Base-by-base conservation (phyloP, 92 coral and sea anemone genomes). In the Siderastrea radians region DNA sequence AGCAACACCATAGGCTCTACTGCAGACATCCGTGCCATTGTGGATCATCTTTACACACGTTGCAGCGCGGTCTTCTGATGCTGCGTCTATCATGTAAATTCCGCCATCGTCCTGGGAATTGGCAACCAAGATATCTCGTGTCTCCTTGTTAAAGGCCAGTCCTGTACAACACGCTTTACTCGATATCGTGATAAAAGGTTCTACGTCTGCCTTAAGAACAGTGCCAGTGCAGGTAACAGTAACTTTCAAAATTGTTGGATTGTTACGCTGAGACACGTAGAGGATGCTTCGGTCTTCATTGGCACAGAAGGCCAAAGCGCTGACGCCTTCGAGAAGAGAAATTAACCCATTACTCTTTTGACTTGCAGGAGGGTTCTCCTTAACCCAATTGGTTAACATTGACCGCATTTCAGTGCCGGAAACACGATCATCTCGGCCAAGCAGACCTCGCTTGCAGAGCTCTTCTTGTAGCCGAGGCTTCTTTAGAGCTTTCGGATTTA, bases 401-500 rank as follows among this genome's bases (percentile, higher is more conserved):
- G 60, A 61, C 61, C 79, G 47, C 84, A 86, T 77, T 59, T 86
- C 46, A 78, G 85, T 62, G 6, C 78, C 85, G 13, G 84, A 43
- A 8, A 59, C 76, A 16, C 75, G 68, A 49, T 78, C 84, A 15
- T 67, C 85, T 64, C 17, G 77, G 14, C 57, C 77, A 2, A 86
- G 79, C 26, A 77, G 90, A 11, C 77, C 57, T 1, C 74, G 72
- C 57, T 86, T 78, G 77, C 68, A 9, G 57, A 66, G 79, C 79
- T 86, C 85, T 67, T 49, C 49, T 59, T 86, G 60, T 9, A 78
- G 84, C 15, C 74, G 70, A 43, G 90, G 66, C 72, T 78, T 86
- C 49, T 77, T 86, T 72, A 86, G 57, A 13, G 90, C 85, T 71
- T 86, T 86, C 43, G 85, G 85, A 77, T 86, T 79, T 53, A 86